Percentiles rank a stretch among this genome's conserved stretches.
phyloP scores from a whole-genome alignment of 2,888 invertebrate genomes.

The Adelognathus sp. region DNA sequence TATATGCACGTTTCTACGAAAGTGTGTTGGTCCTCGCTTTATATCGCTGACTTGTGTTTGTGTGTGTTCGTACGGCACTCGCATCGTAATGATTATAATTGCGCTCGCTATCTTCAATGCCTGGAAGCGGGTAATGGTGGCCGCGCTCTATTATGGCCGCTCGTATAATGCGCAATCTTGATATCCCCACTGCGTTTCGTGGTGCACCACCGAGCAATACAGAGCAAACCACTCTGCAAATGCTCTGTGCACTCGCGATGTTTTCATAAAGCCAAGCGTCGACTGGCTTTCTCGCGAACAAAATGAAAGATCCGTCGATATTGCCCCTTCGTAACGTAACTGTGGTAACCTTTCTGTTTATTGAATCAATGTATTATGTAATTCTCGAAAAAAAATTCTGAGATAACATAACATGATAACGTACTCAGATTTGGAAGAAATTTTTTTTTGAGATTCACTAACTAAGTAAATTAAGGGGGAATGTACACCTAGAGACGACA shows the following conservation, averaged over 20 bases:
- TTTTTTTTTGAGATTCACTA: too few species aligned
- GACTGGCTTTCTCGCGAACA: constrained; percentile 48
- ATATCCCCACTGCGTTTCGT: constrained; percentile 71
- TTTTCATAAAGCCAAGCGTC: not conserved
- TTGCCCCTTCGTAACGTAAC: not conserved
- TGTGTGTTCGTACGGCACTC: constrained; percentile 58
- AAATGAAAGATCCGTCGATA: constrained; percentile 43
- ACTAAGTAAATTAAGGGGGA: too few species aligned
- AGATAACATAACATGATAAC: too few species aligned
- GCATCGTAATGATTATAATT: constrained; percentile 78
- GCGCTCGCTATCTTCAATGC: constrained; percentile 78
- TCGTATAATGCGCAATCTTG: constrained; percentile 78
- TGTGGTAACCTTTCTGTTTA: too few species aligned
- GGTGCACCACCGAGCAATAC: not conserved
- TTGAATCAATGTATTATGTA: too few species aligned
- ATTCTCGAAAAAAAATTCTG: too few species aligned
- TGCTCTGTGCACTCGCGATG: not conserved
- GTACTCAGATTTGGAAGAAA: too few species aligned
- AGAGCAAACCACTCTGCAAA: not conserved
- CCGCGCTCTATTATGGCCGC: constrained; percentile 77
- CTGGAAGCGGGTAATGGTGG: constrained; percentile 74
- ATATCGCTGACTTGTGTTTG: not conserved
- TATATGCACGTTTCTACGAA: not conserved
- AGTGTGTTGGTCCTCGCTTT: not conserved
- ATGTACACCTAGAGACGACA: too few species aligned